Percentiles rank a stretch among this genome's conserved stretches.
Evolutionary conservation across 2,113 vertebrate genomes (phyloP).

Genomic region (Burhinus bistriatus): DNA sequence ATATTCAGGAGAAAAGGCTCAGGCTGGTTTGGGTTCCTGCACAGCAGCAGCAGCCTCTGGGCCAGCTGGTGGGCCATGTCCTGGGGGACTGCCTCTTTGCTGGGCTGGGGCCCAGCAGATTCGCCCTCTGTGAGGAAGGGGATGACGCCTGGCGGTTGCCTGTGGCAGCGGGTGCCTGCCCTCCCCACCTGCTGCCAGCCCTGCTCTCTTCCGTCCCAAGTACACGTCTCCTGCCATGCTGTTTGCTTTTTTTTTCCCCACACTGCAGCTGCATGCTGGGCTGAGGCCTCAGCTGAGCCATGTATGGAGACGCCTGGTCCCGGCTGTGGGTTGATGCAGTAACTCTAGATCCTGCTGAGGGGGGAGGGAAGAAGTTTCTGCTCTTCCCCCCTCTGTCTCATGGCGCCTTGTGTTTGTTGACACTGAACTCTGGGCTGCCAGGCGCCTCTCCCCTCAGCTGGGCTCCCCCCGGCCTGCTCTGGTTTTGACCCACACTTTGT

Average conservation of each 20-base stretch:
- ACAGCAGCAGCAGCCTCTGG: not conserved
- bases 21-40: rapidly evolving
- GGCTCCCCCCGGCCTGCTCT: not conserved
- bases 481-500: not conserved
- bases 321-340: not conserved
- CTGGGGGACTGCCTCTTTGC: not conserved
- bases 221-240: not conserved
- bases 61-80: rapidly evolving
- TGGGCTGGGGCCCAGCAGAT: rapidly evolving
- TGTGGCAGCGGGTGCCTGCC: no score
- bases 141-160: not conserved
- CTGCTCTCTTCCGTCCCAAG: rapidly evolving
- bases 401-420: not conserved
- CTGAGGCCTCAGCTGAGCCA: not conserved
- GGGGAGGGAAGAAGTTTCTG: not conserved
- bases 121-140: rapidly evolving
- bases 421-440: not conserved
- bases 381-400: not conserved
- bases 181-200: not conserved
- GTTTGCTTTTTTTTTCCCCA: not conserved
- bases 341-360: not conserved
- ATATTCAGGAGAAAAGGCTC: rapidly evolving
- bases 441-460: not conserved
- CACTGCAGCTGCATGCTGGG: not conserved
- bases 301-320: not conserved